These are phyloP conservation scores for Exephanes ischioxanthus DNA, from an alignment of 2,888 invertebrate species.

Conservation along the genomic window DNA sequence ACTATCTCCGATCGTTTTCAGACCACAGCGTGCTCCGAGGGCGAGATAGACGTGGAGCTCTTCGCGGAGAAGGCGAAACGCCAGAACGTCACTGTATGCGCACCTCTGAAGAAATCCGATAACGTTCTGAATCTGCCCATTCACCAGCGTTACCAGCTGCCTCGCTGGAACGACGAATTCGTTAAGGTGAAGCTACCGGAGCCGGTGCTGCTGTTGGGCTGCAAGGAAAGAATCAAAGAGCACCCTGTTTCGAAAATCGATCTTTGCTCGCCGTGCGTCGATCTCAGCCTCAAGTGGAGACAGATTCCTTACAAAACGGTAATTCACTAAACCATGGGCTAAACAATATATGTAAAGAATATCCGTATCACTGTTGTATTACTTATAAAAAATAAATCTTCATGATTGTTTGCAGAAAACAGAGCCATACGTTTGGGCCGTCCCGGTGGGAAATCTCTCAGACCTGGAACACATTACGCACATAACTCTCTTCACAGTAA, in stretches of 20 bases:
- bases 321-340: conserved; percentile 34
- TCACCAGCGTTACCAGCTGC: conserved; percentile 81
- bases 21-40: conserved; percentile 78
- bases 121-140: conserved; percentile 75
- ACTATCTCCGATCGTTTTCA: conserved; percentile 63
- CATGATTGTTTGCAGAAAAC: conserved; percentile 72
- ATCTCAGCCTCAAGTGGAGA: conserved; percentile 78
- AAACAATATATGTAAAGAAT: background rate
- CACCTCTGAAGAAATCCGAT: conserved; percentile 64
- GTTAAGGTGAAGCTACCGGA: conserved; percentile 73
- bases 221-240: conserved; percentile 76
- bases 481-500: conserved; percentile 75
- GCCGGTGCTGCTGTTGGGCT: conserved; percentile 79
- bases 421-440: conserved; percentile 75
- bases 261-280: conserved; percentile 78
- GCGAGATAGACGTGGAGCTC: conserved; percentile 81
- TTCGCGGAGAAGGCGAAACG: conserved; percentile 79
- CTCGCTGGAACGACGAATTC: conserved; percentile 71
- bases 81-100: conserved; percentile 79
- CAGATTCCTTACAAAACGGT: conserved; percentile 78
- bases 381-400: background rate
- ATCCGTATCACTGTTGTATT: conserved; percentile 7
- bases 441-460: conserved; percentile 79
- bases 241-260: conserved; percentile 77
- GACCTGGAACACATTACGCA: conserved; percentile 71